Evolutionary conservation across 2,797 vertebrate species (phyloP).

Genomic region (Enteromius anoplus): DNA sequence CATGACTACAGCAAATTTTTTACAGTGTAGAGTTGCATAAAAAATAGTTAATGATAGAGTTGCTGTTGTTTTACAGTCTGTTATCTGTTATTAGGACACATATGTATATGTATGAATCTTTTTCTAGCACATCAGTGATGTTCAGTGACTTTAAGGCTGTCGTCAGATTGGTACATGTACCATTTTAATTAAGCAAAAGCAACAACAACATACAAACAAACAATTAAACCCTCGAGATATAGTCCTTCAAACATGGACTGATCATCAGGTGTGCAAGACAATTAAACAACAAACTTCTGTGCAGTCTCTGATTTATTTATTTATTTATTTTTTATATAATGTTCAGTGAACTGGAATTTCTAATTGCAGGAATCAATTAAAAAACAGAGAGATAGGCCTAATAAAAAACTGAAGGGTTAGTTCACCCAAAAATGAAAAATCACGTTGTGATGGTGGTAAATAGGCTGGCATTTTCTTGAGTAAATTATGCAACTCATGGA

Average conservation of each 20-base stretch:
- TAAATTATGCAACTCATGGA: not conserved
- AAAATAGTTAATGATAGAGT: not conserved
- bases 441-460: not conserved
- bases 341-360: too few relatives aligned
- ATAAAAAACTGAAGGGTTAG: not conserved
- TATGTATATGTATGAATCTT: not conserved
- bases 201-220: too few relatives aligned
- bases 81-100: conserved; percentile 3
- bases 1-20: too few relatives aligned
- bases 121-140: not conserved
- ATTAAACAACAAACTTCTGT: not conserved
- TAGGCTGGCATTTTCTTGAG: not conserved
- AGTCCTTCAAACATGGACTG: not conserved
- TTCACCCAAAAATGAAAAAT: not conserved
- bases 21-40: too few relatives aligned
- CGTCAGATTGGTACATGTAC: not conserved
- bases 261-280: not conserved
- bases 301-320: not conserved
- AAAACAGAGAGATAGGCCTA: not conserved
- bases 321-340: too few relatives aligned
- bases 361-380: not conserved
- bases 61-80: conserved; percentile 14
- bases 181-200: not conserved
- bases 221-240: not conserved
- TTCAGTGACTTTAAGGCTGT: not conserved